phyloP scores from a whole-genome alignment of 1,140 invertebrate species.

The Ips typographus region DNA sequence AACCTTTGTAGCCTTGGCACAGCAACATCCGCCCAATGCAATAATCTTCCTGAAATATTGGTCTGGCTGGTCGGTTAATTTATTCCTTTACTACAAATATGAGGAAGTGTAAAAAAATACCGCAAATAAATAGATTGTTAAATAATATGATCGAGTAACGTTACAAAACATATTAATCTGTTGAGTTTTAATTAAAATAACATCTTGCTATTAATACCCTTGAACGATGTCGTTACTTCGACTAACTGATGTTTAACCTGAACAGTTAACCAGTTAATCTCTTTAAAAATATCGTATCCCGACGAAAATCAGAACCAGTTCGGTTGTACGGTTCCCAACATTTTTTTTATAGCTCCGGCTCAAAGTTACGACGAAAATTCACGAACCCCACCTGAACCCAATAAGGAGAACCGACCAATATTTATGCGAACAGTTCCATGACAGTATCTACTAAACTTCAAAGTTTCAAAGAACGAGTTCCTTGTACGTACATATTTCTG shows the following conservation, averaged over 20 bases:
- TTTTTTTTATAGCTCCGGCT: conserved; percentile 2
- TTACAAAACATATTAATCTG: too few relatives aligned
- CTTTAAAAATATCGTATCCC: too few relatives aligned
- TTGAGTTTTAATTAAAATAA: too few relatives aligned
- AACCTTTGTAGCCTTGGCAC: background rate
- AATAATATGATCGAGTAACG: too few relatives aligned
- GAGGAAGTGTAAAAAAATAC: too few relatives aligned
- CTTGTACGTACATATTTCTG: conserved; percentile 1
- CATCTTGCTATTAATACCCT: too few relatives aligned
- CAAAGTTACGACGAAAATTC: conserved; percentile 11
- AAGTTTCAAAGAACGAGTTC: background rate
- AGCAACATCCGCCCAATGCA: conserved; percentile 1
- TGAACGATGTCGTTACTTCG: too few relatives aligned
- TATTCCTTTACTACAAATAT: too few relatives aligned
- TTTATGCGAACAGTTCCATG: background rate
- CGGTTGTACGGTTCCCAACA: background rate
- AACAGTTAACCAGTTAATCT: too few relatives aligned
- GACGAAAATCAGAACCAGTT: background rate
- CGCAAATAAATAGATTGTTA: too few relatives aligned
- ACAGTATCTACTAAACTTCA: conserved; percentile 1
- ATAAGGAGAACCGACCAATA: conserved; percentile 5
- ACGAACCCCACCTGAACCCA: conserved; percentile 6
- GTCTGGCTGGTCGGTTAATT: too few relatives aligned
- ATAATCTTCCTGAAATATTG: conserved; percentile 13
- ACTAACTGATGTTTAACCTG: too few relatives aligned